Base-by-base conservation (phyloP, 1,140 invertebrate species). In the Saccostrea echinata region DNA sequence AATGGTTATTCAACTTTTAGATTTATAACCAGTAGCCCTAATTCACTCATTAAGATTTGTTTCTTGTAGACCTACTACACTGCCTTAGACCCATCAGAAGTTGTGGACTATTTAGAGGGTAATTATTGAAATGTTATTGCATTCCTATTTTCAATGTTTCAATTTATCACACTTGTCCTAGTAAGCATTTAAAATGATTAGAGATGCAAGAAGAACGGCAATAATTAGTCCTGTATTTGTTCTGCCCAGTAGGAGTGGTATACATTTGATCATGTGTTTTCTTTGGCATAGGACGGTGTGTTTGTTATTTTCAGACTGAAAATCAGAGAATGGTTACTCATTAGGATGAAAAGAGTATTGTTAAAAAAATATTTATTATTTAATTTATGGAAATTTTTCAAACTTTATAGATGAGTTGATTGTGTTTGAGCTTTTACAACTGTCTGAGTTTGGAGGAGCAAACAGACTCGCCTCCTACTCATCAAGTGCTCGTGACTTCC, bases 31-130 rank as follows among this genome's bases (percentile, higher is more conserved):
- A 43, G 43, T 43, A 43, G 43, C 0, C 43, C 43, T 43, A 43
- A 21, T 80, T 30, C 76, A 80, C 35, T 84, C 13, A 35, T 51
- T 89, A n/a, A n/a, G n/a, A n/a, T n/a, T n/a, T n/a, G n/a, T 88
- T 80, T 81, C 33, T 91, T 93, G 13, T 90, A 94, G 93, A 93
- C 92, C 88, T 94, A 92, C 86, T 94, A 93, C 86, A 92, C 93
- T 85, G 93, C 93, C 27, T 30, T 93, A 51, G 93, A 94, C 83
- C 93, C 93, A 27, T 64, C 90, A 89, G 91, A 93, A 85, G 92
- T 94, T 51, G 88, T 91, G 30, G 93, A 93, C 33, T 92, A 92
- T 80, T 82, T 94, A 27, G 94, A 94, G 92, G 93, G 93, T 94
- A 84, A 90, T 86, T 88, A 80, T 43, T 52, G 82, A 30, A 9